Conservation (phyloP, 1,140 invertebrate species). For the Drosophila paulistorum region DNA sequence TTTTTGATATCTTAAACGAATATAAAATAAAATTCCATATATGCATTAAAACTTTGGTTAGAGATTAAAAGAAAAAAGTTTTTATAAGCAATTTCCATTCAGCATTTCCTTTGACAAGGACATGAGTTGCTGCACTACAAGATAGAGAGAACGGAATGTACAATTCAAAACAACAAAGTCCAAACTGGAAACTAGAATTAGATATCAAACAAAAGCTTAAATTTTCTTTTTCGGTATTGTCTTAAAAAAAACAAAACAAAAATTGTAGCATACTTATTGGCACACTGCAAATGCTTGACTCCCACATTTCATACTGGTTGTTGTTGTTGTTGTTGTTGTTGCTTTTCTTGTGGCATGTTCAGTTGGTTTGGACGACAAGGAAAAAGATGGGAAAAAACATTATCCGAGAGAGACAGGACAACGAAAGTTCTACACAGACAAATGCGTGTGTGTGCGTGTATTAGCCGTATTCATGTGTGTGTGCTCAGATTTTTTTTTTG, state of each 20-base stretch:
- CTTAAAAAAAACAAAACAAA: not conserved
- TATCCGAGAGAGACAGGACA: conserved; percentile 55
- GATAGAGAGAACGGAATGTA: conserved; percentile 8
- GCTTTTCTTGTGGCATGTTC: conserved; percentile 58
- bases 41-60: conserved; percentile 5
- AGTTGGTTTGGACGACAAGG: conserved; percentile 27
- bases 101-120: conserved; percentile 4
- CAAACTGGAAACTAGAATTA: conserved; percentile 39
- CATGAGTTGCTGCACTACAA: not conserved
- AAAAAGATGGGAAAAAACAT: conserved; percentile 48
- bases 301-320: not conserved
- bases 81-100: conserved; percentile 3
- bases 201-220: conserved; percentile 52
- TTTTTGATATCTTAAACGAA: conserved; percentile 1
- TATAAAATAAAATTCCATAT: not conserved
- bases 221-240: conserved; percentile 33
- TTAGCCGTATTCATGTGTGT: not conserved
- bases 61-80: not conserved
- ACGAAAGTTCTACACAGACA: conserved; percentile 23
- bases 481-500: conserved; percentile 35
- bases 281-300: conserved; percentile 41
- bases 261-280: conserved; percentile 51
- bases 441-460: conserved; percentile 34
- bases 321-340: conserved; percentile 27
- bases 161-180: conserved; percentile 27